Conservation (phyloP, 2,797 vertebrate species). For the Darevskia nairensis region DNA sequence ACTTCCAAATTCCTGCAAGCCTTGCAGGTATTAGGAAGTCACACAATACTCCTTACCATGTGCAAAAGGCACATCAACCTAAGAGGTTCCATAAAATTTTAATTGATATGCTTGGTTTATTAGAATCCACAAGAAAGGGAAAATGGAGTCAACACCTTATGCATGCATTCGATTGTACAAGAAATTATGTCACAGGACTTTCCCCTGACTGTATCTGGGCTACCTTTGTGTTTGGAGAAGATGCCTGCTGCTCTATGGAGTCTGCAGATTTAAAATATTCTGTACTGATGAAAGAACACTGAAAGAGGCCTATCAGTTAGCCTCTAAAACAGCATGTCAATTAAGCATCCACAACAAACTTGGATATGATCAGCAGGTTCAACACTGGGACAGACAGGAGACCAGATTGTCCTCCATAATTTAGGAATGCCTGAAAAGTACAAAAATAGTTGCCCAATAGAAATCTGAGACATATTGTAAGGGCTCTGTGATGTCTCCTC, state of each 20-base stretch:
- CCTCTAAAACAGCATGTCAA: background rate
- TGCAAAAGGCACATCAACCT: background rate
- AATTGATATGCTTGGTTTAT: background rate
- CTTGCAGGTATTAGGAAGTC: background rate
- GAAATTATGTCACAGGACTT: background rate
- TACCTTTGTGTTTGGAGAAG: background rate
- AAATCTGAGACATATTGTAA: no score
- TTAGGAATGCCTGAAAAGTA: background rate
- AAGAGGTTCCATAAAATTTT: background rate
- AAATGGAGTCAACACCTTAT: background rate
- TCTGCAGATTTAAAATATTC: background rate
- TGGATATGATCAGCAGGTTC: background rate
- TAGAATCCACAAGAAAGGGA: no score
- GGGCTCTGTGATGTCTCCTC: no score
- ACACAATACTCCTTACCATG: background rate
- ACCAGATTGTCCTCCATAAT: background rate
- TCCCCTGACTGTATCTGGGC: background rate
- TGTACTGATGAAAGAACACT: no score
- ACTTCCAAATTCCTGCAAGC: background rate
- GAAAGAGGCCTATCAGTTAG: background rate
- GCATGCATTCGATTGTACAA: background rate
- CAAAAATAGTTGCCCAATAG: no score
- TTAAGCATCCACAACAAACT: background rate
- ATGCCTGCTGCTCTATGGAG: background rate
- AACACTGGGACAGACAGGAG: background rate